Base-by-base conservation (phyloP, 92 coral and sea anemone genomes). In the Epizoanthus ramosus region DNA sequence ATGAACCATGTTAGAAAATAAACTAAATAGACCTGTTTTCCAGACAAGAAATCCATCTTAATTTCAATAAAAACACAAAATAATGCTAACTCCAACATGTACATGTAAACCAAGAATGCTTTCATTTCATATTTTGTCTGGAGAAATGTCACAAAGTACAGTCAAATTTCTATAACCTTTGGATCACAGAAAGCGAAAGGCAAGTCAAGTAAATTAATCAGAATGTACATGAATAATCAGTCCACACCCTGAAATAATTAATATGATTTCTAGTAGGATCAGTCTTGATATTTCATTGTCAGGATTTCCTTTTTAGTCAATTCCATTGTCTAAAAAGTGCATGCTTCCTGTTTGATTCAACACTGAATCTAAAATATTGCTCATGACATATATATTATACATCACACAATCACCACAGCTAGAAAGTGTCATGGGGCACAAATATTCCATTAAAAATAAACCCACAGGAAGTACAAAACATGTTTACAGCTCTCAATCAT, bases 221-320 rank as follows among this genome's bases (percentile, higher is more conserved):
- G 63, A 61, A 77, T 43, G 43, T 18, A 35, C 57, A 43, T 21
- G 63, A 61, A 61, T 61, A 61, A 77, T 61, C 28, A 61, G 47
- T 17, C 47, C 82, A 77, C 82, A 77, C 82, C 82, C 82, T 60
- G 10, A 77, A 61, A 77, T 77, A 77, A 77, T 77, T 77, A 37
- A 37, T 3, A 77, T 17, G 52, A 56, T 43, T 21, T 63, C 57
- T 23, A 35, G 58, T 21, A 12, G 52, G 28, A 57, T 43, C 71
- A 77, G 63, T 60, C 82, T 61, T 60, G 56, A 60, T 13, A 47
- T 77, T 76, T 24, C 66, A 68, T 77, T 77, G 10, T 39, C 57
- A 59, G 17, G 53, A 77, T 61, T 61, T 77, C 82, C 82, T 77
- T 77, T 76, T 77, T 22, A 39, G 82, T 41, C 43, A 37, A 60